A percentile compares a stretch with the other conserved stretches of the same genome.
Conservation (phyloP, 2,888 invertebrate genomes). For the Megaustenia siamemsis region DNA sequence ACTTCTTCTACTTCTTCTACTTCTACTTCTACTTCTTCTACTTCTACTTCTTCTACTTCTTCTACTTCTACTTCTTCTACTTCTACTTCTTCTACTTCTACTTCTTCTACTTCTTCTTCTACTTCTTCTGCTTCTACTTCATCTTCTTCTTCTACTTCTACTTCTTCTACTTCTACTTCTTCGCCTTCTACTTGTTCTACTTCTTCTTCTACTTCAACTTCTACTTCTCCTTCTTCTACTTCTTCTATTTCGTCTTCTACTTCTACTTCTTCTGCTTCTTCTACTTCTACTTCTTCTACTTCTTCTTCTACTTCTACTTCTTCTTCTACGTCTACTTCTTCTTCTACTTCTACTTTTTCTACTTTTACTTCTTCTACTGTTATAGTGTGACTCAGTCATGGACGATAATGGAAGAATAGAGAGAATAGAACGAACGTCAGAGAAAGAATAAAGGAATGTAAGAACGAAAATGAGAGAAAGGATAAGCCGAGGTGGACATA, state of each 20-base stretch:
- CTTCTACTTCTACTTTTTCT: no score
- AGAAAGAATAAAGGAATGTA: no score
- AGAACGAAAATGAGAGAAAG: no score
- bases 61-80: constrained; percentile 27
- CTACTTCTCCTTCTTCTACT: not conserved
- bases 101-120: not conserved
- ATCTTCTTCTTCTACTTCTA: constrained; percentile 31
- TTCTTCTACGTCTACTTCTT: no score
- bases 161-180: constrained; percentile 36
- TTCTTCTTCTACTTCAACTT: not conserved
- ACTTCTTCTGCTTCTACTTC: no score
- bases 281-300: constrained; percentile 12
- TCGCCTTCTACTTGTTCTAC: not conserved
- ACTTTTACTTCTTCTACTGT: no score
- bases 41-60: constrained; percentile 34
- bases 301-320: constrained; percentile 16
- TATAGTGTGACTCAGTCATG: no score
- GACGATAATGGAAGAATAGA: no score
- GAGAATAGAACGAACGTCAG: no score
- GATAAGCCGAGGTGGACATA: no score
- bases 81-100: not conserved
- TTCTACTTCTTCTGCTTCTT: no score
- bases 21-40: constrained; percentile 34
- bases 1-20: constrained; percentile 34
- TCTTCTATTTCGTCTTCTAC: not conserved